Evolutionary conservation across 2,113 vertebrate genomes (phyloP).

Genomic region (Amblyornis subalaris): DNA sequence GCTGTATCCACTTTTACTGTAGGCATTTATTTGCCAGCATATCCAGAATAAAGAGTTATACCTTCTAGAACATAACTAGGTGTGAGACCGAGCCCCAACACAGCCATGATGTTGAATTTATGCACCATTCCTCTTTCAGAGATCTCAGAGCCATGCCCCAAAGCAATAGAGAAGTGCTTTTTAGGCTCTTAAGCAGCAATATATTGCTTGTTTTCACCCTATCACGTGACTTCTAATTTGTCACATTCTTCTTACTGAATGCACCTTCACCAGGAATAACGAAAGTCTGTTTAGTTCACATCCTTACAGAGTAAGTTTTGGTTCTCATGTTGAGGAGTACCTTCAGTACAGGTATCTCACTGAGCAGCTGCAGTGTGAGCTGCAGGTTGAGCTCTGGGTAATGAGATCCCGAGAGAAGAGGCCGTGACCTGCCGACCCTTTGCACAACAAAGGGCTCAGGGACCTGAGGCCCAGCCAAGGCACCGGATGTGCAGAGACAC

Average conservation of each 20-base stretch:
- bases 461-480: too few species aligned
- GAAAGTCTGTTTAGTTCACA: background rate
- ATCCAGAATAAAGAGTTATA: background rate
- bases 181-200: background rate
- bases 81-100: background rate
- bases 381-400: background rate
- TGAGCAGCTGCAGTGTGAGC: background rate
- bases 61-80: background rate
- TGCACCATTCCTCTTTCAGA: background rate
- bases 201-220: background rate
- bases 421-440: accelerated
- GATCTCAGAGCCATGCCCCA: background rate
- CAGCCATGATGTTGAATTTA: background rate
- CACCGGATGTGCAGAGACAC: background rate
- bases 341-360: background rate
- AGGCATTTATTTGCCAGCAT: background rate
- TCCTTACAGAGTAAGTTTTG: background rate
- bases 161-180: background rate
- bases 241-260: background rate
- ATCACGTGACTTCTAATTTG: background rate
- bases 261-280: background rate
- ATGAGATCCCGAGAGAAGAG: accelerated
- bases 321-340: background rate
- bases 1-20: background rate
- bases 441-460: background rate